These are phyloP conservation scores for Paedocypris sp. DNA, from an alignment of 2,113 vertebrate species.

Conservation along the genomic window DNA sequence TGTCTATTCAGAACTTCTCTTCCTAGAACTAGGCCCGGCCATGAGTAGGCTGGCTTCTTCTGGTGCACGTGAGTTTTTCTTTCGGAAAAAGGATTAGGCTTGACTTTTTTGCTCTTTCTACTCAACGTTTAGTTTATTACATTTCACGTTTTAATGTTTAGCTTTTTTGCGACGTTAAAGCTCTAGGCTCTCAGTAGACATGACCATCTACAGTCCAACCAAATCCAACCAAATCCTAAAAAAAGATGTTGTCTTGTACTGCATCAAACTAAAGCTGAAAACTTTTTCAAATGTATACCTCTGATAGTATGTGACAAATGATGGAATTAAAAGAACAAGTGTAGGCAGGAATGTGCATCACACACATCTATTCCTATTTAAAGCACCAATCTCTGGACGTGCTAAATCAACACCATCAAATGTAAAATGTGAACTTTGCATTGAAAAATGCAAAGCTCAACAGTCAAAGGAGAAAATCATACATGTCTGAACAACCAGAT, in stretches of 20 bases:
- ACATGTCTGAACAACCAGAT: constrained; percentile 6
- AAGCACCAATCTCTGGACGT: constrained; percentile 8
- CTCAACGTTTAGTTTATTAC: constrained; percentile 19
- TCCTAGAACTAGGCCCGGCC: background rate
- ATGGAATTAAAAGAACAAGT: constrained; percentile 45
- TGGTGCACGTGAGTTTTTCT: constrained; percentile 16
- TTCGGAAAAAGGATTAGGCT: constrained; percentile 33
- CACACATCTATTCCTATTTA: constrained; percentile 14
- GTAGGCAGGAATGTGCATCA: constrained; percentile 47
- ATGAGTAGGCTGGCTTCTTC: background rate
- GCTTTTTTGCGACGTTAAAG: background rate
- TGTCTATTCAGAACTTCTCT: constrained; percentile 42
- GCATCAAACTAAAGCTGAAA: constrained; percentile 32
- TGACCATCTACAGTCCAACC: background rate
- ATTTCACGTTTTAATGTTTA: no score
- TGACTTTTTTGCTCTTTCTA: constrained; percentile 25
- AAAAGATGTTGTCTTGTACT: no score
- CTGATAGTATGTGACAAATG: constrained; percentile 45
- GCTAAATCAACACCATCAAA: constrained; percentile 24
- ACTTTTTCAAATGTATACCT: constrained; percentile 39
- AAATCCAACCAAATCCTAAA: constrained; percentile 5
- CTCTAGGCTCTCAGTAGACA: background rate
- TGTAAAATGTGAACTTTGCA: background rate
- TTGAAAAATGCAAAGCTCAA: constrained; percentile 18
- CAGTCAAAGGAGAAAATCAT: constrained; percentile 14